Evolutionary conservation across 2,797 vertebrate species (phyloP), one percentile per base, ranked within the genome.

Genomic region (Semaprochilodus insignis): DNA sequence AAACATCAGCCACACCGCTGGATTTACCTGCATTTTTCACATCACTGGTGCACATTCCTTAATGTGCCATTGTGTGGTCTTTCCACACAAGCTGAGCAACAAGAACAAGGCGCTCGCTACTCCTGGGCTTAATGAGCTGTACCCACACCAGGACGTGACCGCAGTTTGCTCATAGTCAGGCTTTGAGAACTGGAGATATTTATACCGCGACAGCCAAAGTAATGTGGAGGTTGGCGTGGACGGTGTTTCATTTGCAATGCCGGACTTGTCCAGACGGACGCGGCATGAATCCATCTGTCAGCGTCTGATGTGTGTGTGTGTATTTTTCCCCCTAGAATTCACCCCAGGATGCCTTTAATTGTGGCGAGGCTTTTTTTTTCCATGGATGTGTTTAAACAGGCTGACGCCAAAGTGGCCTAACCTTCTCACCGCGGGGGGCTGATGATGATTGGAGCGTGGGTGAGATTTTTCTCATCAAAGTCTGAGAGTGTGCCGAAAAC

Each of bases 381-480:
- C 17, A 44, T 74, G 71, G 67, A 66, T 85, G 66, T 63, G 31
- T 77, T 80, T 72, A 72, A 81, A 85, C 78, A 75, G 67, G 78
- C 74, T 67, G 31, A 15, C 67, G 71, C 13, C 16, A 85, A 85
- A 79, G 70, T 65, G 74, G 75, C 81, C 78, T 75, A 62, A 70
- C 73, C 65, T 17, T 81, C 25, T 74, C 55, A 65, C 81, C 34
- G 44, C 57, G 25, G 81, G 84, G 81, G 69, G 78, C 25, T 65
- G 36, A 60, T 74, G 25, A n/a, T 80, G 81, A 79, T 67, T 57
- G 78, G 70, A 75, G 66, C 57, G 44, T 82, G 77, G 74, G 66
- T 81, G 79, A 63, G 75, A 83, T 62, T 81, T 71, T 81, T 83
- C 80, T 85, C 80, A 85, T 85, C 82, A 85, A 82, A 73, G 78